Percentiles rank a stretch among this genome's conserved stretches.
phyloP scores from a whole-genome alignment of 2,113 vertebrate species.

The Brienomyrus brachyistius region DNA sequence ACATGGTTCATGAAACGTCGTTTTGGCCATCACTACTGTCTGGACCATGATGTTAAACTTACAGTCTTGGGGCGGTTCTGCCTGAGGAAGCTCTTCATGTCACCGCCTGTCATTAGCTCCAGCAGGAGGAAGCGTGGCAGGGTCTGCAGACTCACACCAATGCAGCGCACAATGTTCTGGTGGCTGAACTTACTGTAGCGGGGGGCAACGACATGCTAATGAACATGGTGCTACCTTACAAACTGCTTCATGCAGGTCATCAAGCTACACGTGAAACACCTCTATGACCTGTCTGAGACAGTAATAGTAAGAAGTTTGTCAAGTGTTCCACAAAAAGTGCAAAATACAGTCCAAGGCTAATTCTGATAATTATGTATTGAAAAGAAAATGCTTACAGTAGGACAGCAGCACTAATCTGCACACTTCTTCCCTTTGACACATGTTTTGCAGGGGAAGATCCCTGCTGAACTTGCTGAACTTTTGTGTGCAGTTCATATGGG shows the following conservation, averaged over 20 bases:
- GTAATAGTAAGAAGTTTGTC: not conserved
- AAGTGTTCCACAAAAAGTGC: not conserved
- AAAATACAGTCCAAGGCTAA: not conserved
- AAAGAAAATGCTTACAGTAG: not conserved
- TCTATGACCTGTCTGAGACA: not conserved
- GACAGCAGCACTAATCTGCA: not conserved
- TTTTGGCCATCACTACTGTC: not conserved
- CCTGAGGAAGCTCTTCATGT: conserved; percentile 86
- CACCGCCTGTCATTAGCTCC: conserved; percentile 87
- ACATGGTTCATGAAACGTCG: not conserved
- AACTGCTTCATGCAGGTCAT: not conserved
- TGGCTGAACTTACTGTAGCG: conserved; percentile 78
- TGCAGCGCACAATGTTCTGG: conserved; percentile 77
- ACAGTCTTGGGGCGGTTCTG: conserved; percentile 75
- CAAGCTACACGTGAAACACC: not conserved
- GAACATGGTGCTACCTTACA: not conserved
- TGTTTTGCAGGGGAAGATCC: not conserved
- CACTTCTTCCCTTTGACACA: not conserved
- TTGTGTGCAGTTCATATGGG: not conserved
- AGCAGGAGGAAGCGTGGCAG: conserved; percentile 82
- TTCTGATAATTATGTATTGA: not conserved
- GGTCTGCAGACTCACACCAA: conserved; percentile 79
- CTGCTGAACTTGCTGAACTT: not conserved
- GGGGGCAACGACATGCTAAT: not conserved
- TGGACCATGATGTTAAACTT: conserved; percentile 33